phyloP scores from a whole-genome alignment of 2,888 invertebrate genomes.

The Epiblema foenella region DNA sequence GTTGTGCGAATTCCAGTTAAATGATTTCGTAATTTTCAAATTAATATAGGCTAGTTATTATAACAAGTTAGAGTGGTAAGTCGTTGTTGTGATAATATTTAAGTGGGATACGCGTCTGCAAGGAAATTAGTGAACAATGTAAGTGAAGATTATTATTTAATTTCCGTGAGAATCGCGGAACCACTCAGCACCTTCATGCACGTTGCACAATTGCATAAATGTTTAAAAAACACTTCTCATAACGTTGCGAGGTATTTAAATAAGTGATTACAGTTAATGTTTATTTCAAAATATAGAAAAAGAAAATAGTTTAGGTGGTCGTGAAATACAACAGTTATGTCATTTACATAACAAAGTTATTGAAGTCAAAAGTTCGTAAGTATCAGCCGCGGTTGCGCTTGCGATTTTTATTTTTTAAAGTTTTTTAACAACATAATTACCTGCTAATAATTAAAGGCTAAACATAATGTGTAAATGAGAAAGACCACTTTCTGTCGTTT shows the following conservation, averaged over 20 bases:
- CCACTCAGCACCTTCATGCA: constrained; percentile 16
- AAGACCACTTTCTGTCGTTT: neutral
- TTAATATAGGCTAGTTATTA: neutral
- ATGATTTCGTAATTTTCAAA: constrained; percentile 3
- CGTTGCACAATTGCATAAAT: constrained; percentile 38
- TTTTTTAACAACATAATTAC: neutral
- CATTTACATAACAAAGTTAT: constrained; percentile 41
- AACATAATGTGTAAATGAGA: neutral
- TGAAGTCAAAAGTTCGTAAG: constrained; percentile 22
- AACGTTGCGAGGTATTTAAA: neutral
- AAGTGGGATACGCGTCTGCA: neutral
- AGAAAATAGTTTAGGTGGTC: neutral
- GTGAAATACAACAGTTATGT: constrained; percentile 33
- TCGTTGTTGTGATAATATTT: neutral
- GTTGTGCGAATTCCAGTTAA: constrained; percentile 22
- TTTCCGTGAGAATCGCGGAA: constrained; percentile 20
- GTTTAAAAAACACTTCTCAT: neutral
- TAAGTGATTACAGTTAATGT: neutral
- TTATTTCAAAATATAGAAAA: constrained; percentile 5
- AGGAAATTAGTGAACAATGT: constrained; percentile 13
- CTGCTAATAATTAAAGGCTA: too few relatives aligned
- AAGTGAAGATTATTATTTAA: constrained; percentile 23
- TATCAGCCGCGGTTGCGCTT: neutral
- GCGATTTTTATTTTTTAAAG: neutral
- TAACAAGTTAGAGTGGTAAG: constrained; percentile 22